These are phyloP conservation scores for Ramphastos sulfuratus DNA, from an alignment of 2,113 vertebrate species.

Conservation along the genomic window DNA sequence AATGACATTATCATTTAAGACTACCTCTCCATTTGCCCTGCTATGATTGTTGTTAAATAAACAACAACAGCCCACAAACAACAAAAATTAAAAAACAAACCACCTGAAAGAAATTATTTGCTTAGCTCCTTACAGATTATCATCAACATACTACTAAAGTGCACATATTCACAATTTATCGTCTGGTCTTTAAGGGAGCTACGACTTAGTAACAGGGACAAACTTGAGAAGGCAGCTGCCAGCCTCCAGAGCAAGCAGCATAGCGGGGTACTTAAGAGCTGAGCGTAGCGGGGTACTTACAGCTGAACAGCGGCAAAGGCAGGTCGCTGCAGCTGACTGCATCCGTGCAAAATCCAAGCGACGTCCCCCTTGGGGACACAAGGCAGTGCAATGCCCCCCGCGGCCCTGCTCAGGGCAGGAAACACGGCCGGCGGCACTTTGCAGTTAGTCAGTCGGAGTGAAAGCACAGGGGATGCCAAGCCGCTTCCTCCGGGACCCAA, in stretches of 20 bases:
- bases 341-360: rapidly evolving
- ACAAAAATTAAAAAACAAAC: neutral
- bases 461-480: no score
- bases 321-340: rapidly evolving
- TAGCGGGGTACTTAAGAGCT: rapidly evolving
- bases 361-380: rapidly evolving
- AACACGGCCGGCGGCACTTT: neutral
- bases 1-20: neutral
- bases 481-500: neutral
- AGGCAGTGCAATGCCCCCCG: neutral
- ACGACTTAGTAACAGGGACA: rapidly evolving
- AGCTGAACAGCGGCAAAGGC: neutral
- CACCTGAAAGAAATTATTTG: neutral
- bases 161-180: rapidly evolving
- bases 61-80: neutral
- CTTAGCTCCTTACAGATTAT: neutral
- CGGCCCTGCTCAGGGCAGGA: neutral
- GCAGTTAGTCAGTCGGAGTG: rapidly evolving
- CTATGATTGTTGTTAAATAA: neutral
- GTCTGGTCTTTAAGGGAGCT: rapidly evolving
- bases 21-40: neutral
- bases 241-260: rapidly evolving
- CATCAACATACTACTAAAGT: rapidly evolving
- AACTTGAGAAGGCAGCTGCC: rapidly evolving
- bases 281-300: rapidly evolving